Evolutionary conservation across 1,140 invertebrate species (phyloP).

Genomic region (Drosophila watanabei): DNA sequence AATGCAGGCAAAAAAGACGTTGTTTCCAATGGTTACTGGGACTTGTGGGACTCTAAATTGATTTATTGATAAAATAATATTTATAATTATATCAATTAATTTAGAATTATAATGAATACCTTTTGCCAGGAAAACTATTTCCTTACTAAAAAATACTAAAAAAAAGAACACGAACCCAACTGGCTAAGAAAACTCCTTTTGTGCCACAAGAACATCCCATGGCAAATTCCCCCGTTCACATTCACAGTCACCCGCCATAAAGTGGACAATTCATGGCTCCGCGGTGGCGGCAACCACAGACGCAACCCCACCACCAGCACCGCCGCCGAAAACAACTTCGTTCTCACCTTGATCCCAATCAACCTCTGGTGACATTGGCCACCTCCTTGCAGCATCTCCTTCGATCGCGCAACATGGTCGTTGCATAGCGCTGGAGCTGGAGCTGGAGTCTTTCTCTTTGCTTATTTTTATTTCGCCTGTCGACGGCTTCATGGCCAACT

Average conservation of each 20-base stretch:
- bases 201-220: slow-evolving; percentile 16
- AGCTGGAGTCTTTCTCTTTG: slow-evolving; percentile 3
- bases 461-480: slow-evolving; percentile 25
- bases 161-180: no score
- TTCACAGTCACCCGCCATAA: slow-evolving; percentile 59
- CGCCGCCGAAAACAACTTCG: slow-evolving; percentile 62
- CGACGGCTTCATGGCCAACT: slow-evolving; percentile 57
- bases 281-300: slow-evolving; percentile 46
- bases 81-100: no score
- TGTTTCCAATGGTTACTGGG: no score
- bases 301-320: slow-evolving; percentile 9
- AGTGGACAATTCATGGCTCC: slow-evolving; percentile 77
- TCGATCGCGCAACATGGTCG: slow-evolving; percentile 46
- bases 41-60: no score
- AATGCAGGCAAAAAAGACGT: background rate
- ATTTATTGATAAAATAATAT: no score
- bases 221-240: slow-evolving; percentile 48
- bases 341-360: slow-evolving; percentile 83
- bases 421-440: slow-evolving; percentile 59
- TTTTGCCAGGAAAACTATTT: background rate
- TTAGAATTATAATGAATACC: no score
- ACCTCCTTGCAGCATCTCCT: slow-evolving; percentile 27
- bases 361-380: slow-evolving; percentile 76
- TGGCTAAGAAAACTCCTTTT: background rate
- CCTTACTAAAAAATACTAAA: no score